These are phyloP conservation scores for Ephestia elutella DNA, from an alignment of 1,140 invertebrate species.

Conservation along the genomic window DNA sequence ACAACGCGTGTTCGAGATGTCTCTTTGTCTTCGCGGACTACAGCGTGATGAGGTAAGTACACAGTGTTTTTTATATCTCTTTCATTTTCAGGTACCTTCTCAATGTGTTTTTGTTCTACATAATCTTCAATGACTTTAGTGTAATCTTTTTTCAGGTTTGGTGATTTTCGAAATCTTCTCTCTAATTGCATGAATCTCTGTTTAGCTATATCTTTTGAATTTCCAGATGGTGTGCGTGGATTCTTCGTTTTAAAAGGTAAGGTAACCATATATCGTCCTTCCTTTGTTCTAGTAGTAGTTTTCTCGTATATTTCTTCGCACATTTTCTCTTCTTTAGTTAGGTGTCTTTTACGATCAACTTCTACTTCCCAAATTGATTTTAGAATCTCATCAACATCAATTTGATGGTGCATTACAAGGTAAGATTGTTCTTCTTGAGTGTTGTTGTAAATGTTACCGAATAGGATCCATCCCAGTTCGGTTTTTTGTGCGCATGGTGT, in stretches of 20 bases:
- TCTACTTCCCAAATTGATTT: too few species aligned
- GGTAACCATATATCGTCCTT: constrained; percentile 37
- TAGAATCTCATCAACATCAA: too few species aligned
- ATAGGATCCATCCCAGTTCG: constrained; percentile 43
- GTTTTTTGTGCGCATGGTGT: too few species aligned
- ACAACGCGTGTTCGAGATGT: constrained; percentile 41
- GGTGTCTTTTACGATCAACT: too few species aligned
- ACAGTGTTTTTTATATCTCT: constrained; percentile 18
- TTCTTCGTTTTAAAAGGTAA: constrained; percentile 33
- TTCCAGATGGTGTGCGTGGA: constrained; percentile 11
- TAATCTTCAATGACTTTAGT: constrained; percentile 49
- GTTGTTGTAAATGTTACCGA: constrained; percentile 16
- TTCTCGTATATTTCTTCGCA: too few species aligned
- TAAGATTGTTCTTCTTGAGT: neutral
- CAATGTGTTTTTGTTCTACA: constrained; percentile 39
- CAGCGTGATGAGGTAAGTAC: constrained; percentile 43
- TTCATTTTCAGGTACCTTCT: constrained; percentile 22
- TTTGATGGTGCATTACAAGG: constrained; percentile 22
- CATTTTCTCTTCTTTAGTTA: too few species aligned
- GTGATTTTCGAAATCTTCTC: constrained; percentile 25
- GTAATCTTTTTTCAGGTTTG: constrained; percentile 37
- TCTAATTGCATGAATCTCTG: constrained; percentile 31
- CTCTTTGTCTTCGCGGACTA: constrained; percentile 33
- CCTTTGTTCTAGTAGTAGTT: too few species aligned
- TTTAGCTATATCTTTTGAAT: constrained; percentile 25